Conservation (phyloP, 2,113 vertebrate species). For the Osmerus mordax region DNA sequence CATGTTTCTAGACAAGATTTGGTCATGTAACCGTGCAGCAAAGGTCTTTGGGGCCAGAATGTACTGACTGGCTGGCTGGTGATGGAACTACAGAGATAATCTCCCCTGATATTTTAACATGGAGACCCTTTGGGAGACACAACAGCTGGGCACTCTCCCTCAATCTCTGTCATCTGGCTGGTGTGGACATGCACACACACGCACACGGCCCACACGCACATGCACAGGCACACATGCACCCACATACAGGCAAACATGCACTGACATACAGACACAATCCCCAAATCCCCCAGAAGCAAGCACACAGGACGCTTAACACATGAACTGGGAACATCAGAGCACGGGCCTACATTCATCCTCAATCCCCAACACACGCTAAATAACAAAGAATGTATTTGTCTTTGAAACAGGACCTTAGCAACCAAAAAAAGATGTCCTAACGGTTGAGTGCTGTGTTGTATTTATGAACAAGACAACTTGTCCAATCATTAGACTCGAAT, state of each 20-base stretch:
- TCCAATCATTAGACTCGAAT: not conserved
- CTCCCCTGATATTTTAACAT: slow-evolving; percentile 1
- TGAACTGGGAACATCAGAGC: not conserved
- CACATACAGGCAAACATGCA: not conserved
- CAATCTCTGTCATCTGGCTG: not conserved
- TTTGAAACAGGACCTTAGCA: no score
- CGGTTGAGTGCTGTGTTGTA: no score
- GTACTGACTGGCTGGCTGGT: not conserved
- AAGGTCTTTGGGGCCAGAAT: no score
- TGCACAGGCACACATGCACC: not conserved
- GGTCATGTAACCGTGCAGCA: no score
- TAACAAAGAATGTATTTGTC: no score
- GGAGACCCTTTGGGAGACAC: not conserved
- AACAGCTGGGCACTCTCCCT: slow-evolving; percentile 18
- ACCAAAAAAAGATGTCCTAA: no score
- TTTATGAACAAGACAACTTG: no score
- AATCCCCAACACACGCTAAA: not conserved
- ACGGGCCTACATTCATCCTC: not conserved
- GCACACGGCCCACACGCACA: not conserved
- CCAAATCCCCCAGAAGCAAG: not conserved
- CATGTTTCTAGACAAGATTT: no score
- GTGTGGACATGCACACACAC: not conserved
- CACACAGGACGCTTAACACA: not conserved
- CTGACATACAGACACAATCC: not conserved
- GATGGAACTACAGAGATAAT: slow-evolving; percentile 9